Evolutionary conservation across 2,113 vertebrate species (phyloP), one percentile per base, ranked within the genome.

Genomic region (Bostrychus sinensis): DNA sequence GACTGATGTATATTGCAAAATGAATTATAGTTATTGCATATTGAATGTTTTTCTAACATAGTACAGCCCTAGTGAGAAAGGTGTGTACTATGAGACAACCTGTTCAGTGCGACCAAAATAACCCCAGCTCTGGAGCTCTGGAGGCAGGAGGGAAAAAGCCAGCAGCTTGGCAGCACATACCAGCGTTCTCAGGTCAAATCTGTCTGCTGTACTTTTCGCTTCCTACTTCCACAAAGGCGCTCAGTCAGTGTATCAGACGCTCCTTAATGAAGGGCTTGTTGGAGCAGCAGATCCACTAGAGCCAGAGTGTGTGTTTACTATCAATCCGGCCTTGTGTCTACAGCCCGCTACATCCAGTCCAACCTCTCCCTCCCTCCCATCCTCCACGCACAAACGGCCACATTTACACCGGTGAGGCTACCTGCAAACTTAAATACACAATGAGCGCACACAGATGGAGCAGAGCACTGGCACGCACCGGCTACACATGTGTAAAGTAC

Each of bases 231-330:
- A 89, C 87, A 89, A 86, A 86, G 84, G 74, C 53, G 76, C 87
- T 83, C 87, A 87, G 85, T 88, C 66, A 86, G 81, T 73, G 77
- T 63, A 86, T 89, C 87, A 86, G 85, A 80, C 83, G 65, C 41
- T 48, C 79, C 83, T 89, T 88, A 89, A 89, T 88, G 87, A 87
- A 87, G 75, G 71, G 82, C 85, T 80, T 89, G 87, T 89, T 86
- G 80, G 83, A 58, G 19, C 85, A 76, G 83, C 85, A 75, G 66
- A 86, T 85, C 84, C 84, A 80, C 84, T 82, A 53, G 72, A 78
- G 61, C 65, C 78, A 1, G 83, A 80, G 78, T 83, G 83, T 84
- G 83, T 85, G 85, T 86, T 84, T 83, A 84, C 83, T 73, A 84
- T 89, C 87, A 89, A 89, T 89, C 83, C 82, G 14, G 39, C 81